Percentiles rank a stretch among this genome's conserved stretches.
These are phyloP conservation scores for Lepidurus couesii DNA, from an alignment of 1,140 invertebrate species.

Conservation along the genomic window DNA sequence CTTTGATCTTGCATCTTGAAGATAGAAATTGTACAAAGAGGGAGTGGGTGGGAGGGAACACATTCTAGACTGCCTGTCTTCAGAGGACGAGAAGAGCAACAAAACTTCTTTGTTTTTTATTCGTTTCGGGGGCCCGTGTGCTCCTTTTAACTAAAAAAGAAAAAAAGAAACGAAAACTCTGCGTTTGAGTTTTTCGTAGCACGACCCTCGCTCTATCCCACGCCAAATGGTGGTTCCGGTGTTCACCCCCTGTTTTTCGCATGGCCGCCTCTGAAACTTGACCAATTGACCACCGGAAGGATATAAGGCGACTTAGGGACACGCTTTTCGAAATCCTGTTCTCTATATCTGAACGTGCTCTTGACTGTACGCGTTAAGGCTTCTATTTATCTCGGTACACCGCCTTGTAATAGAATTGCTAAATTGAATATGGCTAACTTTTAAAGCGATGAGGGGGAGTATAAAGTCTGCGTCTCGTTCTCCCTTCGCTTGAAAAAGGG, in stretches of 20 bases:
- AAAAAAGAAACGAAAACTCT: neutral
- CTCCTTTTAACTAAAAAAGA: neutral
- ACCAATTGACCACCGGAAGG: conserved; percentile 17
- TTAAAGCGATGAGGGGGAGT: neutral
- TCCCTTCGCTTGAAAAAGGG: neutral
- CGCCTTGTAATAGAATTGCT: conserved; percentile 5
- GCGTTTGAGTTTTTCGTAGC: conserved; percentile 2
- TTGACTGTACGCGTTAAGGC: conserved; percentile 18
- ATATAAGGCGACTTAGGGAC: conserved; percentile 14
- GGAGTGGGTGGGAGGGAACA: neutral
- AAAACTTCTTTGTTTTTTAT: neutral
- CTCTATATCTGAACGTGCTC: neutral
- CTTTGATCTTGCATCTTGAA: conserved; percentile 3
- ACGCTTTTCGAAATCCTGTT: conserved; percentile 19
- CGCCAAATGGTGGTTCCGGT: conserved; percentile 20
- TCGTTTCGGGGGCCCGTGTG: neutral
- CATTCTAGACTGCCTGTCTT: conserved; percentile 1
- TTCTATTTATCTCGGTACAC: conserved; percentile 22
- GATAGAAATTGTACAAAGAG: neutral
- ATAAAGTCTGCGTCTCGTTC: neutral
- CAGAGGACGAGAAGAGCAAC: neutral
- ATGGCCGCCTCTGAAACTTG: conserved; percentile 9
- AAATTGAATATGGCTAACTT: conserved; percentile 7
- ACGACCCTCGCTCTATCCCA: neutral
- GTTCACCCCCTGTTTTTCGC: conserved; percentile 17